phyloP scores from a whole-genome alignment of 1,140 invertebrate genomes.

The Bombus picipes region DNA sequence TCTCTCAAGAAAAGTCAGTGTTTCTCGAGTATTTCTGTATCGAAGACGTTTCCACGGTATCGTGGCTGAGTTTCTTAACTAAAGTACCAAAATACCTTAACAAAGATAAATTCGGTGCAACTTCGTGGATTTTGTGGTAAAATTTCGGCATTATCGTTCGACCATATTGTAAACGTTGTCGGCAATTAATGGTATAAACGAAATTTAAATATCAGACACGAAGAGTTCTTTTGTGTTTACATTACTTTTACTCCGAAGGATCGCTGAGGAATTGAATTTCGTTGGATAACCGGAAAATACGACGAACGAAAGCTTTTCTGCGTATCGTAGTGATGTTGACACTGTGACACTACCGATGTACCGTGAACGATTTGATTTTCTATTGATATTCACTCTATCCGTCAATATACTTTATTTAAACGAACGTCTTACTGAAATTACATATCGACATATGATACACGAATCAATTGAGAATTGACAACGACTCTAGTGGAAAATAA shows the following conservation, averaged over 20 bases:
- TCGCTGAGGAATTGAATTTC: not conserved
- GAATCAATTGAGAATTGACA: not conserved
- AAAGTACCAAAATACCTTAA: too few species aligned
- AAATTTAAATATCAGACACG: not conserved
- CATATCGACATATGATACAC: not conserved
- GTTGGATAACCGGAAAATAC: not conserved
- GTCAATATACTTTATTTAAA: not conserved
- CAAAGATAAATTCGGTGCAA: not conserved
- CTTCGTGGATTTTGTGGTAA: too few species aligned
- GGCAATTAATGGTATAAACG: not conserved
- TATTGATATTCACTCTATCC: constrained; percentile 39
- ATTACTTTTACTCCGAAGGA: not conserved
- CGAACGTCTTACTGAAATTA: not conserved
- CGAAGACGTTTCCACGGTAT: not conserved
- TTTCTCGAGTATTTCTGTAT: constrained; percentile 22
- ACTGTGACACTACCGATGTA: not conserved
- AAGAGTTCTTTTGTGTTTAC: not conserved
- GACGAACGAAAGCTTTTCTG: not conserved
- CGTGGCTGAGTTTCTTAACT: not conserved
- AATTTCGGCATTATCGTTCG: not conserved
- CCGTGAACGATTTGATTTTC: not conserved
- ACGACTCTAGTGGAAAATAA: not conserved
- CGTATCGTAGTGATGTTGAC: constrained; percentile 30
- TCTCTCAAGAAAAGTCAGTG: constrained; percentile 45
- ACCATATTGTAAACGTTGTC: not conserved